These are phyloP conservation scores for Thinocorus orbignyianus DNA, from an alignment of 2,113 vertebrate species.

Conservation along the genomic window DNA sequence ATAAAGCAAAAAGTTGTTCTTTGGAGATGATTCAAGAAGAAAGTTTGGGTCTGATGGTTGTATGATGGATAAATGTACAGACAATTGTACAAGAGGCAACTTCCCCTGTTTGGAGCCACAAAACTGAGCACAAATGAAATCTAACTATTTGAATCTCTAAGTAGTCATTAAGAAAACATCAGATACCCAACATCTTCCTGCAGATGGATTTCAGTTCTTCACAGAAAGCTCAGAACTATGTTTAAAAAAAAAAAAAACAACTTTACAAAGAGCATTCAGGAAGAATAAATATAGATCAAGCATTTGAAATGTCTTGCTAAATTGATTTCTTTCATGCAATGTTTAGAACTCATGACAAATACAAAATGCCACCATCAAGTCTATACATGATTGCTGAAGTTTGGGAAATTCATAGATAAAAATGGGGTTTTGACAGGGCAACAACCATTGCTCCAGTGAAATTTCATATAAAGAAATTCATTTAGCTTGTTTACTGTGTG, in stretches of 20 bases:
- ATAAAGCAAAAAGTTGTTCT: background rate
- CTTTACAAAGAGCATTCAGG: background rate
- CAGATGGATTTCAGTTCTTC: background rate
- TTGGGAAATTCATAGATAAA: background rate
- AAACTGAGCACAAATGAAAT: background rate
- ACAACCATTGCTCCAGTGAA: background rate
- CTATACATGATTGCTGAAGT: background rate
- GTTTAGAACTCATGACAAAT: constrained; percentile 9
- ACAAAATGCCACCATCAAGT: background rate
- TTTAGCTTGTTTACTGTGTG: background rate
- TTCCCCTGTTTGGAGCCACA: background rate
- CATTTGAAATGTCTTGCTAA: background rate
- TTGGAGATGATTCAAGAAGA: background rate
- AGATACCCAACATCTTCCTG: background rate
- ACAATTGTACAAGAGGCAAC: background rate
- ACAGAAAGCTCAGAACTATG: background rate
- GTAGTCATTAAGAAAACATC: background rate
- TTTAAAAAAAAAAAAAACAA: background rate
- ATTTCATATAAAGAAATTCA: background rate
- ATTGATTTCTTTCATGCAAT: constrained; percentile 1
- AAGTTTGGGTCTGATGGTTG: background rate
- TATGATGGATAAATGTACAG: background rate
- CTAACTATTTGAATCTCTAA: background rate
- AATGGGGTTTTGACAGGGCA: background rate
- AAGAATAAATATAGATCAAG: constrained; percentile 13